Evolutionary conservation across 2,888 invertebrate species (phyloP), one percentile per base, ranked within the genome.

Genomic region (Craniophora ligustri): DNA sequence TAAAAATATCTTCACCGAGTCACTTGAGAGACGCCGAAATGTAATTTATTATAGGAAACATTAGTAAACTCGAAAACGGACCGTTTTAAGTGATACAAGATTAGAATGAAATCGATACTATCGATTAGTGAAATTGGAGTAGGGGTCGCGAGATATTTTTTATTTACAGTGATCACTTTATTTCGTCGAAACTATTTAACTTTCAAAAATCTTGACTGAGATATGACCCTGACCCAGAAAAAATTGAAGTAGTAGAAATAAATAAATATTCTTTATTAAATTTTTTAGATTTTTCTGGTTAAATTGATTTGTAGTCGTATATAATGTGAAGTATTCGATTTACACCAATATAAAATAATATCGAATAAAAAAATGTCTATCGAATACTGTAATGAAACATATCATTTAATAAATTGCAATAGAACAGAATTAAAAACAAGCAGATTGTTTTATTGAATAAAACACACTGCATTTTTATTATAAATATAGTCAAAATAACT

Each of bases 21-120:
- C 18, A 30, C 36, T 44, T 50, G 16, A 31, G 32, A 54, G 30
- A 39, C 31, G 30, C 57, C 46, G 50, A 38, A 8, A 0, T 4
- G n/a, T 15, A 18, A 61, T 60, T 59, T 66, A 60, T 30, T 42
- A 14, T 19, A n/a, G 14, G 19, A 42, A 26, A 2, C 10, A 10
- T 46, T 47, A 19, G 15, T 21, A 30, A 32, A 41, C 15, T 53
- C 18, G 28, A 41, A 42, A 42, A 26, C 13, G 1, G 23, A 35
- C 6, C 18, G 21, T 31, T 61, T 36, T 32, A 39, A 0, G 18
- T 23, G 6, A 19, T 41, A 42, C 4, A 8, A 10, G 36, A 18
- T 35, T 10, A 1, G 6, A 18, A n/a, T 46, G 41, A 28, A 3
- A 35, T 14, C 31, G 36, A 45, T 49, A 44, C 3, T 0, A 40